phyloP scores from a whole-genome alignment of 2,888 invertebrate species.

The Volucella inanis region DNA sequence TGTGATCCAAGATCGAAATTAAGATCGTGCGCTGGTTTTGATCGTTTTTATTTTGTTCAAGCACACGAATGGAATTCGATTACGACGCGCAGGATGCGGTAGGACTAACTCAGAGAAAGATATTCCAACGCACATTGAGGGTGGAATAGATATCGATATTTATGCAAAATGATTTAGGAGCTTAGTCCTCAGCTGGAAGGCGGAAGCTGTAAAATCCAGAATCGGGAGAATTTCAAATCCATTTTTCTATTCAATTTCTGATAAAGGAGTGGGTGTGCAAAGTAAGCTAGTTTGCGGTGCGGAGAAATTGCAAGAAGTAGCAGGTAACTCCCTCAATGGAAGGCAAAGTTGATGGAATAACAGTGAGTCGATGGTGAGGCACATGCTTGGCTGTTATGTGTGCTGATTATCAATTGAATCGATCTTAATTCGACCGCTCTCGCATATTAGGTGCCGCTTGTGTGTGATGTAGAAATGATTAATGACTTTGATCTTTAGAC shows the following conservation, averaged over 20 bases:
- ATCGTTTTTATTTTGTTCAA: conserved; percentile 40
- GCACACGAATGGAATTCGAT: conserved; percentile 66
- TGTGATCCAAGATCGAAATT: conserved; percentile 73
- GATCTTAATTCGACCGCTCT: conserved; percentile 71
- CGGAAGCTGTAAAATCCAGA: conserved; percentile 54
- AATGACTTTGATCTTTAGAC: conserved; percentile 60
- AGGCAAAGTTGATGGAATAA: conserved; percentile 37
- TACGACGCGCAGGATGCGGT: conserved; percentile 30
- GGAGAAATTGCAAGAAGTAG: conserved; percentile 50
- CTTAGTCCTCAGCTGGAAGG: conserved; percentile 51
- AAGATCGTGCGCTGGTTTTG: conserved; percentile 67
- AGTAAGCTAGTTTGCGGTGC: conserved; percentile 58
- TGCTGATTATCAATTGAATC: conserved; percentile 71
- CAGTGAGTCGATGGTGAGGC: conserved; percentile 12
- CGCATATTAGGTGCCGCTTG: conserved; percentile 65
- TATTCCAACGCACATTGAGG: conserved; percentile 58
- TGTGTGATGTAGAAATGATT: conserved; percentile 68
- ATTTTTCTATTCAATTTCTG: conserved; percentile 60
- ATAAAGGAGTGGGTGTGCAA: conserved; percentile 67
- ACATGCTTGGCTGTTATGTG: conserved; percentile 42
- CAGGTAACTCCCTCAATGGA: conserved; percentile 56
- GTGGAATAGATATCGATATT: conserved; percentile 74
- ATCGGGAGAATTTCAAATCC: too few relatives aligned
- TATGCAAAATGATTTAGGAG: conserved; percentile 72
- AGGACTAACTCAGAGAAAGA: conserved; percentile 7